Evolutionary conservation across 1,140 invertebrate genomes (phyloP).

Genomic region (Drosophila santomea): DNA sequence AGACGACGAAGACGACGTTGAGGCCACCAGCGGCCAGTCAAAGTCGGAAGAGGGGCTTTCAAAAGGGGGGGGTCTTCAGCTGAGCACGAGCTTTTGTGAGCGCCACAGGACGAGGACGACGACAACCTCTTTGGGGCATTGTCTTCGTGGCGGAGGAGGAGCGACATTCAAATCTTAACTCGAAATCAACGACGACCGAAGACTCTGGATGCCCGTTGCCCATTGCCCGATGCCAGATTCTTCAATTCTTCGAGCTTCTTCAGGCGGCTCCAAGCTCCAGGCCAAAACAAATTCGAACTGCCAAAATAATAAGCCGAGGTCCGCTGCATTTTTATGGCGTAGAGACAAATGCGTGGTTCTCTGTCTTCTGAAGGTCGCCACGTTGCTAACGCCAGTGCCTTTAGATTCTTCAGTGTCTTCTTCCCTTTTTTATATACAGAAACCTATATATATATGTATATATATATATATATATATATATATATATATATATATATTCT

Average conservation of each 20-base stretch:
- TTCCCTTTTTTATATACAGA: neutral
- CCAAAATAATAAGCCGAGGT: constrained; percentile 76
- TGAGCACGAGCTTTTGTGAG: constrained; percentile 68
- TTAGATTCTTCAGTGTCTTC: neutral
- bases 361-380: constrained; percentile 29
- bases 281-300: constrained; percentile 81
- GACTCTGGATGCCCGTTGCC: neutral
- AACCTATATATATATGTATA: neutral
- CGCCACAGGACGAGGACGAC: constrained; percentile 41
- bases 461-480: too few species aligned
- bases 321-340: constrained; percentile 40
- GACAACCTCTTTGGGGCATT: constrained; percentile 52
- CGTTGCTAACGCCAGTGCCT: constrained; percentile 29
- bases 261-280: constrained; percentile 41
- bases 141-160: constrained; percentile 54
- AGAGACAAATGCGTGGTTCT: constrained; percentile 32
- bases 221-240: neutral
- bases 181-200: constrained; percentile 65
- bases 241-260: neutral
- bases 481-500: too few species aligned
- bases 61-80: neutral
- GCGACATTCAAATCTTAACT: constrained; percentile 84
- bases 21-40: constrained; percentile 55
- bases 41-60: constrained; percentile 12
- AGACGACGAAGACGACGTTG: constrained; percentile 43